Percentiles rank a stretch among this genome's conserved stretches.
Evolutionary conservation across 2,888 invertebrate species (phyloP).

Genomic region (Cremastinae sp.): DNA sequence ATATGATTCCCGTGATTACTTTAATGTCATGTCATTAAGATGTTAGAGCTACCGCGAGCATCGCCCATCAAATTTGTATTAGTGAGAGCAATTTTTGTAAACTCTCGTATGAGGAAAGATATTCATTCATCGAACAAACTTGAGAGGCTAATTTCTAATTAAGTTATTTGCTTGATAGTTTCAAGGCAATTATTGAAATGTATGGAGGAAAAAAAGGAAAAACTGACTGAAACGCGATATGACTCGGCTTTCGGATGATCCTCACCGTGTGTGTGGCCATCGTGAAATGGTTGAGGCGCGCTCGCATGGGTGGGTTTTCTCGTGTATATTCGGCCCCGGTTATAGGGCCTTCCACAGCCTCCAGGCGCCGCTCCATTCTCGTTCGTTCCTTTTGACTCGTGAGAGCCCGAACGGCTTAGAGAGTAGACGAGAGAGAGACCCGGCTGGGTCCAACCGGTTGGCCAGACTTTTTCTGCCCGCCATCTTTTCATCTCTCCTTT

Average conservation of each 20-base stretch:
- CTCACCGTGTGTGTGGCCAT: conserved; percentile 44
- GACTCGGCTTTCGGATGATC: conserved; percentile 23
- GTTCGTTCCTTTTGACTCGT: conserved; percentile 33
- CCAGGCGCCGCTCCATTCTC: conserved; percentile 59
- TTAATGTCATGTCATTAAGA: conserved; percentile 24
- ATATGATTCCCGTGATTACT: conserved; percentile 27
- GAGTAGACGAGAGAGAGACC: conserved; percentile 67
- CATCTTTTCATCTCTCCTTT: conserved; percentile 75
- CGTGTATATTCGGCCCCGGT: conserved; percentile 60
- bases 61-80: conserved; percentile 5
- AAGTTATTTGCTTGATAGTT: conserved; percentile 37
- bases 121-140: conserved; percentile 26
- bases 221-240: conserved; percentile 1
- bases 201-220: conserved; percentile 32
- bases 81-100: neutral
- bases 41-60: conserved; percentile 17
- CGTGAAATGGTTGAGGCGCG: conserved; percentile 30
- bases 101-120: neutral
- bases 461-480: conserved; percentile 75
- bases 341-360: conserved; percentile 64
- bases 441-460: conserved; percentile 76
- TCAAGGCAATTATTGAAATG: conserved; percentile 28
- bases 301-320: conserved; percentile 55
- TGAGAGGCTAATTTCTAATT: conserved; percentile 10
- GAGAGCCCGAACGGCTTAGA: conserved; percentile 68